These are phyloP conservation scores for Aporrectodea caliginosa DNA, from an alignment of 1,140 invertebrate genomes.

Conservation along the genomic window DNA sequence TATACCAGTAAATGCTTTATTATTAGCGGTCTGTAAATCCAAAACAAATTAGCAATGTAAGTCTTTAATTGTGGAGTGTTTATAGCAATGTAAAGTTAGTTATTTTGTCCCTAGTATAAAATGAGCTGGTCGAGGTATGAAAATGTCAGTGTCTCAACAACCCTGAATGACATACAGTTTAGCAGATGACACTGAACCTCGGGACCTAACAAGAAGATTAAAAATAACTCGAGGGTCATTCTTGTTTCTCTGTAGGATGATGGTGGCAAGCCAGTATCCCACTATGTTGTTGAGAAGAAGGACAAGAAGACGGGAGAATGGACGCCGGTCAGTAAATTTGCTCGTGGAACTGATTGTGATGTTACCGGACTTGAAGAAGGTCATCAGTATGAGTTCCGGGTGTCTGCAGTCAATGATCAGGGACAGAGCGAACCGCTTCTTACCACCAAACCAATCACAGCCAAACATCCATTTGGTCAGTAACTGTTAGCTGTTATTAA, in stretches of 20 bases:
- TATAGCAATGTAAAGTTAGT: too few relatives aligned
- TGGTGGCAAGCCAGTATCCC: slow-evolving; percentile 92
- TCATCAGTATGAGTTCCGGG: slow-evolving; percentile 86
- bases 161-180: too few relatives aligned
- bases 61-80: too few relatives aligned
- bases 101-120: too few relatives aligned
- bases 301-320: slow-evolving; percentile 83
- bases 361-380: slow-evolving; percentile 91
- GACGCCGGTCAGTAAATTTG: slow-evolving; percentile 91
- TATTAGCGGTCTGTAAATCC: too few relatives aligned
- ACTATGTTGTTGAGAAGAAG: slow-evolving; percentile 90
- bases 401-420: slow-evolving; percentile 95
- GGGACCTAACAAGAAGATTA: too few relatives aligned
- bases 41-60: too few relatives aligned
- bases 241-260: slow-evolving; percentile 69
- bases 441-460: slow-evolving; percentile 77
- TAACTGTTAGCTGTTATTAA: too few relatives aligned
- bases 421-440: slow-evolving; percentile 89
- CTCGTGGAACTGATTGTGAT: slow-evolving; percentile 85
- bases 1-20: too few relatives aligned
- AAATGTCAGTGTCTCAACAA: too few relatives aligned
- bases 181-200: too few relatives aligned
- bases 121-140: too few relatives aligned
- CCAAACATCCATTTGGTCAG: slow-evolving; percentile 89
- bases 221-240: background rate